Percentiles rank a stretch among this genome's conserved stretches.
Evolutionary conservation across 2,888 invertebrate species (phyloP).

Genomic region (Amblyteles armatorius): DNA sequence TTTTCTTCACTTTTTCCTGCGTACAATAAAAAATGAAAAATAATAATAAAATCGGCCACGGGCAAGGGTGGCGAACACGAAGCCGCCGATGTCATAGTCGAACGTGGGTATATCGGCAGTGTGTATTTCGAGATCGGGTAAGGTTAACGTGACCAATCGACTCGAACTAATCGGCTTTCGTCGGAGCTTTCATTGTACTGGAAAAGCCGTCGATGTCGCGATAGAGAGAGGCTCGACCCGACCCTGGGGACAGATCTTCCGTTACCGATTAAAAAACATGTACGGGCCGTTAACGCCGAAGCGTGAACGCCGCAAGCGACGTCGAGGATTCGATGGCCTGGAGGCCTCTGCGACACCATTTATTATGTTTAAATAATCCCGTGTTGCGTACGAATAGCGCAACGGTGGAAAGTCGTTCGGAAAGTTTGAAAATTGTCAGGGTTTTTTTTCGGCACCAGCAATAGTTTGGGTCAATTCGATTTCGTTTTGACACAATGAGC

Average conservation of each 20-base stretch:
- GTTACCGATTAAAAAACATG: constrained; percentile 48
- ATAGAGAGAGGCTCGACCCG: constrained; percentile 28
- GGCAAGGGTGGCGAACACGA: constrained; percentile 4
- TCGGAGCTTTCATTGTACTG: constrained; percentile 62
- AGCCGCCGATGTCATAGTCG: not conserved
- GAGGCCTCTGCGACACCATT: not conserved
- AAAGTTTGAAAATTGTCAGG: not conserved
- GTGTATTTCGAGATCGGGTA: constrained; percentile 67
- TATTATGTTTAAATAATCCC: not conserved
- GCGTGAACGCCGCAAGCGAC: not conserved
- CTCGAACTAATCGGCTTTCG: constrained; percentile 70
- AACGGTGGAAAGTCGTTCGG: too few species aligned
- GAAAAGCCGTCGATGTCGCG: constrained; percentile 58
- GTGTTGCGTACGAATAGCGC: not conserved
- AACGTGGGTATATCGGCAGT: constrained; percentile 33
- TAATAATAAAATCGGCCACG: not conserved
- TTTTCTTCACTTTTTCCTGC: not conserved
- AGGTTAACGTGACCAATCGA: constrained; percentile 70
- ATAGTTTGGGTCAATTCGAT: not conserved
- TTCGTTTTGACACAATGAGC: not conserved
- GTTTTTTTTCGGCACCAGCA: not conserved
- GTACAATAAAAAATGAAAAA: not conserved
- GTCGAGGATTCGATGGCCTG: constrained; percentile 18
- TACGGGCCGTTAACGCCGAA: constrained; percentile 1
- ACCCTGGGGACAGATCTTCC: constrained; percentile 47